A percentile compares a stretch with the other conserved stretches of the same genome.
These are phyloP conservation scores for Stomatorhinus ivindoensis DNA, from an alignment of 2,113 vertebrate genomes.

Conservation along the genomic window DNA sequence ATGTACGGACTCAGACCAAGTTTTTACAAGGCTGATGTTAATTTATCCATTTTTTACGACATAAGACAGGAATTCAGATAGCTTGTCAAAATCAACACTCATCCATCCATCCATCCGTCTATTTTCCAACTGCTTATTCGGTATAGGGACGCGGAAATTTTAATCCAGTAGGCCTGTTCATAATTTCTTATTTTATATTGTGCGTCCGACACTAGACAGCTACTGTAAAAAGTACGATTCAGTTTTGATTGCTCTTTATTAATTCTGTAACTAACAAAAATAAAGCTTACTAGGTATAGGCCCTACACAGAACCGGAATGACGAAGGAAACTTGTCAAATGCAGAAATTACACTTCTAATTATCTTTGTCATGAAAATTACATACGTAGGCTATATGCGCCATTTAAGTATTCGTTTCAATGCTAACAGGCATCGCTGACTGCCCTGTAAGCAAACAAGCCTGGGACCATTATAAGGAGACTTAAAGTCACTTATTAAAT, in stretches of 20 bases:
- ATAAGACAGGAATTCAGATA: background rate
- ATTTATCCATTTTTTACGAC: background rate
- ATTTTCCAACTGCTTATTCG: background rate
- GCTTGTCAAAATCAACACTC: background rate
- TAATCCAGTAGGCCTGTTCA: background rate
- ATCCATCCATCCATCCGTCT: background rate
- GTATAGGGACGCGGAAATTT: background rate
- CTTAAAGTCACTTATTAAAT: conserved; percentile 2
- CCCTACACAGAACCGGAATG: background rate
- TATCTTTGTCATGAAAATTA: background rate
- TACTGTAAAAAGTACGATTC: background rate
- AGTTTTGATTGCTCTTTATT: background rate
- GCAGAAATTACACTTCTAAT: background rate
- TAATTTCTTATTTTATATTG: background rate
- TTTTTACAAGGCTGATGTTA: background rate
- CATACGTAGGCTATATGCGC: background rate
- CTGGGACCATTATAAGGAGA: background rate
- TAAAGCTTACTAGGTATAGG: background rate
- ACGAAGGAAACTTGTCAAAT: background rate
- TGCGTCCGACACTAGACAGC: background rate
- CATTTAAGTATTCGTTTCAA: background rate
- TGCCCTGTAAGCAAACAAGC: background rate
- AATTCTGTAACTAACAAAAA: background rate
- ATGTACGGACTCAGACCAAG: background rate
- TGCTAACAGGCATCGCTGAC: background rate